phyloP scores from a whole-genome alignment of 2,797 vertebrate genomes.

The Microtus californicus region DNA sequence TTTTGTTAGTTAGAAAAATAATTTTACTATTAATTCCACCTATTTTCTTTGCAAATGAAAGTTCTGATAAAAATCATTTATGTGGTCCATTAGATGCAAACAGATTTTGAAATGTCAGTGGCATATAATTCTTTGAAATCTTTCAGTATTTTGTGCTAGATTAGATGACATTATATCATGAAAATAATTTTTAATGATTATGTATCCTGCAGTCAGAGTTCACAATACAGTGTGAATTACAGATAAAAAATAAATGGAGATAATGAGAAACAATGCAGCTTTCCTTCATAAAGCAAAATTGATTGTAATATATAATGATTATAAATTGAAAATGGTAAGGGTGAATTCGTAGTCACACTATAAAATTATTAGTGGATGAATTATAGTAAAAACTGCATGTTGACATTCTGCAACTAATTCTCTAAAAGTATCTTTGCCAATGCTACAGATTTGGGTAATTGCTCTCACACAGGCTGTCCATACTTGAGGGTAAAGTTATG shows the following conservation, averaged over 20 bases:
- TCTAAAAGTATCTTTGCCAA: neutral
- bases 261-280: neutral
- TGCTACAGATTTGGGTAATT: neutral
- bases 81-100: neutral
- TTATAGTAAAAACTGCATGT: neutral
- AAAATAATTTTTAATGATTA: neutral
- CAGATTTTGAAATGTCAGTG: neutral
- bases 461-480: neutral
- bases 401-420: slow-evolving; percentile 6
- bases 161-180: neutral
- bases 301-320: neutral
- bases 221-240: neutral
- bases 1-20: neutral
- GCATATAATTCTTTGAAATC: neutral
- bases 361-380: neutral
- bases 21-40: neutral
- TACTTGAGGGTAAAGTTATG: neutral
- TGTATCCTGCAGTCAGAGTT: neutral
- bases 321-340: neutral
- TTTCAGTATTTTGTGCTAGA: neutral
- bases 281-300: neutral
- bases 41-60: neutral
- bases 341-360: neutral
- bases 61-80: neutral
- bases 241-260: neutral